Conservation (phyloP, 2,888 invertebrate species). For the Dexiosoma caninum region DNA sequence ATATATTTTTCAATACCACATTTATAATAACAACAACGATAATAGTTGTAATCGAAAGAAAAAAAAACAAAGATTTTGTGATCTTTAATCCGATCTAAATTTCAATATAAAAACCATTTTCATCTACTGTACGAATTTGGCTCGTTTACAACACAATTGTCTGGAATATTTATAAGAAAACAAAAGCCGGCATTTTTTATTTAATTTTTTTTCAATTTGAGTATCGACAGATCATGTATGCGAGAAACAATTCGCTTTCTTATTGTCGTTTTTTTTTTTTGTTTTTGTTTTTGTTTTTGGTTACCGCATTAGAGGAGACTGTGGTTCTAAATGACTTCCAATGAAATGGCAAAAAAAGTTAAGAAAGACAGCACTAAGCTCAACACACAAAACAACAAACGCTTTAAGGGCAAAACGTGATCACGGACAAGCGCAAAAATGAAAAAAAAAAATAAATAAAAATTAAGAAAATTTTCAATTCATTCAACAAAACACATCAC, state of each 20-base stretch:
- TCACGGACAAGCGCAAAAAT: constrained; percentile 47
- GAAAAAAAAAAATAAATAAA: constrained; percentile 1
- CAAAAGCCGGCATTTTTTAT: constrained; percentile 49
- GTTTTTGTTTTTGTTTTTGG: too few species aligned
- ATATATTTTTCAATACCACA: constrained; percentile 6
- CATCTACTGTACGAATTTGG: background rate
- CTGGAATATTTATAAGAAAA: constrained; percentile 50
- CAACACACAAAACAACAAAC: constrained; percentile 40
- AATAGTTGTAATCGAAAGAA: background rate
- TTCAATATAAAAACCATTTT: constrained; percentile 29
- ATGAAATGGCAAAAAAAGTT: constrained; percentile 56
- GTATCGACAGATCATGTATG: constrained; percentile 5
- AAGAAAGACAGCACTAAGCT: background rate
- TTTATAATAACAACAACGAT: background rate
- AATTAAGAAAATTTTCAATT: constrained; percentile 52
- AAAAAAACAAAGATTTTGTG: constrained; percentile 33
- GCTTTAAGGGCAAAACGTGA: constrained; percentile 65
- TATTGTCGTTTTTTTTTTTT: background rate
- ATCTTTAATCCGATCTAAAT: constrained; percentile 59
- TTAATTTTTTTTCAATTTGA: background rate
- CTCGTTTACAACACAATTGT: constrained; percentile 35
- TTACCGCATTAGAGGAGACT: constrained; percentile 17
- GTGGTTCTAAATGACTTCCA: constrained; percentile 56
- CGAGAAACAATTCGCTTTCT: constrained; percentile 25
- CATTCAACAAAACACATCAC: constrained; percentile 52